A percentile compares a stretch with the other conserved stretches of the same genome.
phyloP scores from a whole-genome alignment of 2,797 vertebrate genomes.

The Coendou prehensilis region DNA sequence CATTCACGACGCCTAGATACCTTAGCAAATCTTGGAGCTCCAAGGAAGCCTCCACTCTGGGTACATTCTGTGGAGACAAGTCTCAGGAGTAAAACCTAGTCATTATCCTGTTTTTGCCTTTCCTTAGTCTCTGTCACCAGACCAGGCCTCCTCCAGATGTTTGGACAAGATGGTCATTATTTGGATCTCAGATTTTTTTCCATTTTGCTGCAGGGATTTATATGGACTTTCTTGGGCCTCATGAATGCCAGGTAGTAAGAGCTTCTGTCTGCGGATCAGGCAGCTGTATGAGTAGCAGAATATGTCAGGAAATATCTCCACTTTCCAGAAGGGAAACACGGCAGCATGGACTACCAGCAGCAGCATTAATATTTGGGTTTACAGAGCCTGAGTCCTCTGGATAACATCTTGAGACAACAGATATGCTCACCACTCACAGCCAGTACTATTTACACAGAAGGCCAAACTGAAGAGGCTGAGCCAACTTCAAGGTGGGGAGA shows the following conservation, averaged over 20 bases:
- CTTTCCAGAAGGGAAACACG: conserved; percentile 69
- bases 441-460: neutral
- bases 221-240: conserved; percentile 20
- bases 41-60: neutral
- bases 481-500: neutral
- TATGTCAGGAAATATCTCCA: conserved; percentile 59
- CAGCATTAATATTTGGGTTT: conserved; percentile 50
- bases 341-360: neutral
- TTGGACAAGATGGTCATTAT: conserved; percentile 49
- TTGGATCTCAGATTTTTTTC: neutral
- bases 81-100: neutral
- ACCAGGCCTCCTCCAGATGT: conserved; percentile 48
- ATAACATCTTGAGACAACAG: conserved; percentile 57
- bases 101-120: conserved; percentile 32
- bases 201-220: conserved; percentile 36
- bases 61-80: neutral
- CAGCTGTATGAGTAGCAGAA: conserved; percentile 14
- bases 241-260: conserved; percentile 51
- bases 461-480: neutral
- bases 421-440: neutral
- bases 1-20: neutral
- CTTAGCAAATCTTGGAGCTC: neutral
- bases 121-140: conserved; percentile 38
- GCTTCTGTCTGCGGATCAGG: conserved; percentile 57
- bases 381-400: conserved; percentile 35